These are phyloP conservation scores for Laticauda laticaudata DNA, from an alignment of 2,113 vertebrate genomes.

Conservation along the genomic window DNA sequence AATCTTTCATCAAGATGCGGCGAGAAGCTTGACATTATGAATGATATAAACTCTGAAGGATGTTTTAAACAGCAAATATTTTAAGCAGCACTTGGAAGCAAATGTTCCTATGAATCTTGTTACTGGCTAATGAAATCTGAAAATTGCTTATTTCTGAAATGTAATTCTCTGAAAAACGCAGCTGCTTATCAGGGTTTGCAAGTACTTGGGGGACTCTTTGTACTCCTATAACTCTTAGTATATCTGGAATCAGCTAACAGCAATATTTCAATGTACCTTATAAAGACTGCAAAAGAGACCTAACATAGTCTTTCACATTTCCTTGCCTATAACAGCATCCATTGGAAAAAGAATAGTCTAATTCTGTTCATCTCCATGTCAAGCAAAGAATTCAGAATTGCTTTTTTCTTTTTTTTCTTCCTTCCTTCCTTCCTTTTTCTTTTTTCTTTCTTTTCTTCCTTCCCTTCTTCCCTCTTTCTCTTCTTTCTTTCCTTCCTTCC, in stretches of 20 bases:
- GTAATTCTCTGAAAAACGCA: slow-evolving; percentile 23
- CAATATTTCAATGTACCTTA: slow-evolving; percentile 46
- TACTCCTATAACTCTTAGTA: slow-evolving; percentile 17
- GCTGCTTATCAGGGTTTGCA: slow-evolving; percentile 37
- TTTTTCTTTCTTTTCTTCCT: background rate
- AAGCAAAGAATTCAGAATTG: background rate
- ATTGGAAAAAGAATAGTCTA: background rate
- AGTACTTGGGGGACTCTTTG: slow-evolving; percentile 15
- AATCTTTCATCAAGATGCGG: background rate
- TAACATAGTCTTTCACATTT: background rate
- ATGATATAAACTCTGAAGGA: background rate
- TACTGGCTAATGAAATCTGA: slow-evolving; percentile 57
- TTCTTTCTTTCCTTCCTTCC: too few relatives aligned
- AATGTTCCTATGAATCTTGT: slow-evolving; percentile 26
- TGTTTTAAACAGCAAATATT: slow-evolving; percentile 13
- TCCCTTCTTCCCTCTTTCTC: too few relatives aligned
- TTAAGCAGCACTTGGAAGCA: slow-evolving; percentile 25
- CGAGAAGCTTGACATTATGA: slow-evolving; percentile 19
- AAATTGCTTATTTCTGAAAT: slow-evolving; percentile 40
- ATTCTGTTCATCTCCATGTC: background rate
- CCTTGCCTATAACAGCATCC: background rate
- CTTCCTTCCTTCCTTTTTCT: background rate
- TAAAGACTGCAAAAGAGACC: background rate
- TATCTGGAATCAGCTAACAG: slow-evolving; percentile 32
- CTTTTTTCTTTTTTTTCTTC: background rate